Base-by-base conservation (phyloP, 2,888 invertebrate species). In the Papilio protenor region DNA sequence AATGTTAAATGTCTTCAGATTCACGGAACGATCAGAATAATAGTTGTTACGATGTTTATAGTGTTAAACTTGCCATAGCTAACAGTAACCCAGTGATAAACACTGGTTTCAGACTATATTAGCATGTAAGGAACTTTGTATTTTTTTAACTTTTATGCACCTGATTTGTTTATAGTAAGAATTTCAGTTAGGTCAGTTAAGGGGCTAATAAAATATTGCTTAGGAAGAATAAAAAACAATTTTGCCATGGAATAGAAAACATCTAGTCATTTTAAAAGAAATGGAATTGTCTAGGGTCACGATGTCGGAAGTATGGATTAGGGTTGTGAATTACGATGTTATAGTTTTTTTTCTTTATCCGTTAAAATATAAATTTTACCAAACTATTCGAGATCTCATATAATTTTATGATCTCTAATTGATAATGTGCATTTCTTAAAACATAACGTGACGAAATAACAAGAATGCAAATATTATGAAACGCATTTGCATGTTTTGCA, bases 291-390 rank as follows among this genome's bases (percentile, higher is more conserved):
- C 85, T 86, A 85, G 85, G 86, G 87, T 87, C 86, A 86, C 85
- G 81, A 75, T 84, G 83, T 85, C 83, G 85, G 87, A 85, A 85
- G 87, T 88, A 90, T 88, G 91, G 78, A 91, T 92, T 92, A 94
- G 94, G 94, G 94, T 94, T 94, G 94, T 94, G 94, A 94, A 88
- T 89, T 88, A 91, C 89, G 91, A 92, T 93, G 91, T 92, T 92
- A 91, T 66, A 40, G 40, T 85, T 91, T 90, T 88, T 89, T 85
- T 82, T 89, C 89, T 87, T 86, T 83, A 87, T 82, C 85, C 83
- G 81, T 86, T 80, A 86, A 83, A 85, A 81, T 87, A 86, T 87
- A 86, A 83, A 59, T 73, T 72, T 57, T 86, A 89, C 87, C 87
- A 85, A 87, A 85, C 86, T 87, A 86, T 87, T 85, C 87, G 88